phyloP scores from a whole-genome alignment of 53 echinoderm and acorn worm genomes.

The Holothuria scabra region DNA sequence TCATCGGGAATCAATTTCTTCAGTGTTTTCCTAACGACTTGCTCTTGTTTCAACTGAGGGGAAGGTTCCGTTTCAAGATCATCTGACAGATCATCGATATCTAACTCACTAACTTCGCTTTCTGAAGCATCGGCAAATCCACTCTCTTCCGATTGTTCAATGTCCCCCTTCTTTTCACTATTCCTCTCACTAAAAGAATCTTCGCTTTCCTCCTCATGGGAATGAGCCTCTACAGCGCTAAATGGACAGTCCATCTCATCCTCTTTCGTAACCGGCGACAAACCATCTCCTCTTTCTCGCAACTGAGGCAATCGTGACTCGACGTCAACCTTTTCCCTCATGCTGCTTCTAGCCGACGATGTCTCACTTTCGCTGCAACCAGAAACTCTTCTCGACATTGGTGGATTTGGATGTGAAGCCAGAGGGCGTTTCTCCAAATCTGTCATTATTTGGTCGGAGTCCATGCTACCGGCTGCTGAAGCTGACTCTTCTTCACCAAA shows the following conservation, averaged over 20 bases:
- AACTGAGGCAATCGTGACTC: neutral
- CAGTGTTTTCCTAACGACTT: conserved; percentile 2
- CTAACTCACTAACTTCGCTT: conserved; percentile 34
- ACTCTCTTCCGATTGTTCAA: conserved; percentile 32
- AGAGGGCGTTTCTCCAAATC: neutral
- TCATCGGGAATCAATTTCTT: conserved; percentile 35
- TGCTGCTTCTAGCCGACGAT: conserved; percentile 12
- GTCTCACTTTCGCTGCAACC: conserved; percentile 25
- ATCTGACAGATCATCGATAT: conserved; percentile 6
- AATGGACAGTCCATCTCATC: neutral
- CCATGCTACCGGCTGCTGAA: conserved; percentile 41
- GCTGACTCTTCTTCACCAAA: conserved; percentile 20
- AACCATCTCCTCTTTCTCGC: conserved; percentile 45
- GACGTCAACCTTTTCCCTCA: neutral
- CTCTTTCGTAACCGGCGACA: neutral
- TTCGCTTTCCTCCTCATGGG: neutral
- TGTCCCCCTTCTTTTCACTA: neutral
- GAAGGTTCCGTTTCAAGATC: neutral
- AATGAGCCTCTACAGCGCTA: neutral
- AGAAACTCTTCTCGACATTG: neutral
- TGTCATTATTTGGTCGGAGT: neutral
- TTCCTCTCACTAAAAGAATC: conserved; percentile 1
- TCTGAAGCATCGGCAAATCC: conserved; percentile 34
- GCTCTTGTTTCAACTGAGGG: neutral
- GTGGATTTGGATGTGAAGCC: neutral